Conservation (phyloP, 1,140 invertebrate genomes). For the Drosophila nebulosa region DNA sequence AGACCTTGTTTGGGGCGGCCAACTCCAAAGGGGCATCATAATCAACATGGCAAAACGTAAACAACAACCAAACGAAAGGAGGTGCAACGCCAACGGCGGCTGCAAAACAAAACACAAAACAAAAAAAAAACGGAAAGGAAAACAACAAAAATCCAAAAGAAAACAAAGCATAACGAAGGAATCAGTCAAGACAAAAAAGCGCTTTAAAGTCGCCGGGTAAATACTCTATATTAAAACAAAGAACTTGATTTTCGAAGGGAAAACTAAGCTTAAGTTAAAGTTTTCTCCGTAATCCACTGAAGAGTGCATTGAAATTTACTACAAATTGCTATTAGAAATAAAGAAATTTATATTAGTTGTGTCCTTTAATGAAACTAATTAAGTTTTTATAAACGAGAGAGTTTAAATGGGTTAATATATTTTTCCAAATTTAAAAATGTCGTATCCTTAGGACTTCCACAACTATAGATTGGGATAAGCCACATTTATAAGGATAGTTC, state of each 20-base stretch:
- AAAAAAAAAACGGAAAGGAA: conserved; percentile 28
- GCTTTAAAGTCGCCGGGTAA: neutral
- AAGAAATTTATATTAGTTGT: too few species aligned
- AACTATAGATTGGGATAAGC: neutral
- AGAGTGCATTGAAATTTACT: too few species aligned
- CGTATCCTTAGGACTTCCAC: too few species aligned
- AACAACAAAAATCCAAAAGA: neutral
- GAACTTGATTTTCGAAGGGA: neutral
- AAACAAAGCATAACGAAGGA: neutral
- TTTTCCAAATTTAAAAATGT: too few species aligned
- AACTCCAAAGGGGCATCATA: conserved; percentile 56
- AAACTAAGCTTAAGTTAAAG: too few species aligned
- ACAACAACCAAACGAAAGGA: conserved; percentile 46
- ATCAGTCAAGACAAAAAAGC: neutral
- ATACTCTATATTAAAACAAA: neutral
- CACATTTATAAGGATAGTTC: neutral
- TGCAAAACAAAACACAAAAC: conserved; percentile 54
- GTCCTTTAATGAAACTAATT: too few species aligned
- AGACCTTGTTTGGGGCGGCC: conserved; percentile 28
- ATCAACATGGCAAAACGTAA: conserved; percentile 51
- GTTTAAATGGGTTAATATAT: too few species aligned
- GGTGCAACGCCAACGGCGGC: conserved; percentile 51
- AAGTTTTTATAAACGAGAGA: too few species aligned
- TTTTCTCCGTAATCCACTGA: too few species aligned
- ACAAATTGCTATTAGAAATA: too few species aligned